Evolutionary conservation across 2,797 vertebrate species (phyloP).

Genomic region (Cephalopachus bancanus): DNA sequence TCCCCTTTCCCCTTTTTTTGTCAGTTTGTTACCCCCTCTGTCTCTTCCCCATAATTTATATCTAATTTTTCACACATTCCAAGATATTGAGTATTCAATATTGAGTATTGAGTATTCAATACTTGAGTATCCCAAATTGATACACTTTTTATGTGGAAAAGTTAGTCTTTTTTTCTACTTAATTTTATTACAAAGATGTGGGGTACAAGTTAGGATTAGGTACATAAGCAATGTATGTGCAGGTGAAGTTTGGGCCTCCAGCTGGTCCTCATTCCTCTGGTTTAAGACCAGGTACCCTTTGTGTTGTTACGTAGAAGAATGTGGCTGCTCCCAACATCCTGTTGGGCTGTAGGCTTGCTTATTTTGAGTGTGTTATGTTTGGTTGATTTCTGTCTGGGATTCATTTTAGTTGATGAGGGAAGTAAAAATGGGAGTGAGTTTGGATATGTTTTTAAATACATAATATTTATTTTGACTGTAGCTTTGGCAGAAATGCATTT

Average conservation of each 20-base stretch:
- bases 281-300: too few species aligned
- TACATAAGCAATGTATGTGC: too few species aligned
- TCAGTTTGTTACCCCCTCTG: background rate
- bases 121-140: background rate
- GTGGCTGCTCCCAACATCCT: background rate
- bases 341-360: background rate
- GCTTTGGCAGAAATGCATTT: constrained; percentile 68
- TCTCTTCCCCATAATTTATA: background rate
- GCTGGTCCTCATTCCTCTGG: too few species aligned
- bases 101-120: background rate
- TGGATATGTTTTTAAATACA: constrained; percentile 63
- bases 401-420: constrained; percentile 18
- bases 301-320: background rate
- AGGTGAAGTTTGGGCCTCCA: too few species aligned
- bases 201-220: too few species aligned
- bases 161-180: background rate
- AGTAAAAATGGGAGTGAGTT: constrained; percentile 37
- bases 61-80: background rate
- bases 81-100: background rate
- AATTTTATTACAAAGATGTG: background rate
- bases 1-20: background rate
- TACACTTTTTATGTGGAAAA: background rate
- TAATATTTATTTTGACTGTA: constrained; percentile 66
- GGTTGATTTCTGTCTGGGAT: constrained; percentile 57
- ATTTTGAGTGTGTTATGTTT: background rate